phyloP scores from a whole-genome alignment of 2,113 vertebrate genomes.

The Catagonus wagneri region DNA sequence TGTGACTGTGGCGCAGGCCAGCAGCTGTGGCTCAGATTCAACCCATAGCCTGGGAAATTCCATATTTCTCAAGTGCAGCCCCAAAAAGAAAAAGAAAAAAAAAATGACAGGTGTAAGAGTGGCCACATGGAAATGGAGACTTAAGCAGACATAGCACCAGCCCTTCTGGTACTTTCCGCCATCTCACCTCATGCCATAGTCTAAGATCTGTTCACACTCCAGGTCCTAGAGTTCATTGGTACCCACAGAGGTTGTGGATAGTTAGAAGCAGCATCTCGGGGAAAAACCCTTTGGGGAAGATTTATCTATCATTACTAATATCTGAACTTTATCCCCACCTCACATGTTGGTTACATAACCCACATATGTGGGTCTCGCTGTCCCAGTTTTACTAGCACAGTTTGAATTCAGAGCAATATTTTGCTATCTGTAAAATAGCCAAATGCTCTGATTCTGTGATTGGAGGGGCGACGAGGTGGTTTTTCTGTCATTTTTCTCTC shows the following conservation, averaged over 20 bases:
- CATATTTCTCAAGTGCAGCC: too few relatives aligned
- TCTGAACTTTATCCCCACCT: not conserved
- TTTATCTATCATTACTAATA: not conserved
- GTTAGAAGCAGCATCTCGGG: not conserved
- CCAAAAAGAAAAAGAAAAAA: too few relatives aligned
- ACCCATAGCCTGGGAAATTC: too few relatives aligned
- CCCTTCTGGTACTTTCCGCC: not conserved
- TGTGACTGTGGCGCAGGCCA: too few relatives aligned
- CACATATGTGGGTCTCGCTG: not conserved
- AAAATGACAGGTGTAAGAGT: not conserved
- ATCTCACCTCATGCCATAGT: not conserved
- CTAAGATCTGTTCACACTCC: not conserved
- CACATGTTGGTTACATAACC: not conserved
- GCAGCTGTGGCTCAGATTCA: too few relatives aligned
- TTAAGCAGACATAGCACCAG: not conserved
- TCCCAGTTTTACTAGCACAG: not conserved
- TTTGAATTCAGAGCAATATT: constrained; percentile 50
- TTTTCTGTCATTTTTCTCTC: constrained; percentile 13
- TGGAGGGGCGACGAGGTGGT: not conserved
- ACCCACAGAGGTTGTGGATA: fast-evolving
- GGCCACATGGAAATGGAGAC: not conserved
- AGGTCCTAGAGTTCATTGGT: not conserved
- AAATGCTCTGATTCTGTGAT: not conserved
- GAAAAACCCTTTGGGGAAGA: not conserved
- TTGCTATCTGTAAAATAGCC: constrained; percentile 7